Conservation (phyloP, 2,797 vertebrate species). For the Labeo calbasu region DNA sequence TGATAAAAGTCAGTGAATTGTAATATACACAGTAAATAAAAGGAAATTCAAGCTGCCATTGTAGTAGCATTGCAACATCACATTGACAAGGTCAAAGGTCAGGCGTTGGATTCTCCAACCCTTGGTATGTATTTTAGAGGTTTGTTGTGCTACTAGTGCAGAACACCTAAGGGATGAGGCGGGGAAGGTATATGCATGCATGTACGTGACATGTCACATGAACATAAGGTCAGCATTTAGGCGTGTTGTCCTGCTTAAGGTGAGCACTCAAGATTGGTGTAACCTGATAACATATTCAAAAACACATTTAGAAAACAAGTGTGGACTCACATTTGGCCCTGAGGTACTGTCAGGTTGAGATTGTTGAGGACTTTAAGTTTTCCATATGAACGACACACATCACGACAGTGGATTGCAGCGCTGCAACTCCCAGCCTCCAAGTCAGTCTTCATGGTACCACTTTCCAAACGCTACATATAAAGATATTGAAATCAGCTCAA, state of each 20-base stretch:
- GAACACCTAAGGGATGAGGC: background rate
- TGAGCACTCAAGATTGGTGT: background rate
- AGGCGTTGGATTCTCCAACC: background rate
- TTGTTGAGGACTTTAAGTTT: conserved; percentile 79
- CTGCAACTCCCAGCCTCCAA: conserved; percentile 67
- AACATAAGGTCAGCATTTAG: background rate
- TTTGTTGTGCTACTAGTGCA: background rate
- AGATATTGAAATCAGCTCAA: background rate
- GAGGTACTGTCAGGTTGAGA: conserved; percentile 78
- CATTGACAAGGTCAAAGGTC: conserved; percentile 5
- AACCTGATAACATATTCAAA: background rate
- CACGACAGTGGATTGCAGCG: conserved; percentile 72
- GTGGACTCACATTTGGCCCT: conserved; percentile 81
- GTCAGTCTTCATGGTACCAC: conserved; percentile 73
- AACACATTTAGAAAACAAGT: conserved; percentile 4
- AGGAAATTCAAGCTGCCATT: background rate
- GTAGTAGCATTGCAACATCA: background rate
- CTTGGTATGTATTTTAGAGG: background rate
- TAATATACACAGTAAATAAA: background rate
- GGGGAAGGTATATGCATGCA: background rate
- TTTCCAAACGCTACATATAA: conserved; percentile 57
- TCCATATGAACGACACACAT: conserved; percentile 80
- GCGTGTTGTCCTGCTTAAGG: conserved; percentile 10
- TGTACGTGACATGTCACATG: background rate
- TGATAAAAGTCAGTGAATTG: background rate